These are phyloP conservation scores for Microhierax caerulescens DNA, from an alignment of 2,797 vertebrate species.

Conservation along the genomic window DNA sequence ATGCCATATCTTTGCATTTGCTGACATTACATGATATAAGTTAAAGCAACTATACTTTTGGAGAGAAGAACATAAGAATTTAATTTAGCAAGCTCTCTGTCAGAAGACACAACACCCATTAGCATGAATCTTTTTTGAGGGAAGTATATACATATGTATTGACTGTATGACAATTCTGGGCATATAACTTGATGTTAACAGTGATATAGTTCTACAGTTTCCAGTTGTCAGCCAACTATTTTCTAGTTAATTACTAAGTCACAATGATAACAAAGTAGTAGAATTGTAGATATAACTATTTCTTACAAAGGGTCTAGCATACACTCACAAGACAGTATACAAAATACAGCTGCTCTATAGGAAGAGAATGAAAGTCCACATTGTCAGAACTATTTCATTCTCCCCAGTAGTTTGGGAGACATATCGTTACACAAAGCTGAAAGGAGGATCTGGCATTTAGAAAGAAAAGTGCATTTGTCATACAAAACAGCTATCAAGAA, in stretches of 20 bases:
- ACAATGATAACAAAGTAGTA: not conserved
- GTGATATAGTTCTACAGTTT: not conserved
- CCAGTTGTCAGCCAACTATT: not conserved
- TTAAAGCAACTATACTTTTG: not conserved
- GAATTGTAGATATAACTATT: not conserved
- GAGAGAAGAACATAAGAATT: not conserved
- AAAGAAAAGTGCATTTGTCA: slow-evolving; percentile 62
- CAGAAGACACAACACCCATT: not conserved
- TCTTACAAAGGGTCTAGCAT: not conserved
- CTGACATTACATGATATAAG: not conserved
- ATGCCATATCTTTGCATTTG: not conserved
- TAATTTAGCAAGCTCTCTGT: not conserved
- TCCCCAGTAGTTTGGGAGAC: slow-evolving; percentile 38
- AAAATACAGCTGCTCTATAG: slow-evolving; percentile 34
- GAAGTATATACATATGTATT: not conserved
- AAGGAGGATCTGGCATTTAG: slow-evolving; percentile 47
- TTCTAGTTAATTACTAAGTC: not conserved
- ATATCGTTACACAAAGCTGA: slow-evolving; percentile 55
- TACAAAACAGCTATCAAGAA: slow-evolving; percentile 60
- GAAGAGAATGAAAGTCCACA: slow-evolving; percentile 23
- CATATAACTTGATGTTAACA: not conserved
- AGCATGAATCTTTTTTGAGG: not conserved
- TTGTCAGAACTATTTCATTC: slow-evolving; percentile 30
- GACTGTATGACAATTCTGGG: not conserved
- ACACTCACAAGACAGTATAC: not conserved